Evolutionary conservation across 2,797 vertebrate species (phyloP), one percentile per base, ranked within the genome.

Genomic region (Fistularia tabacaria): DNA sequence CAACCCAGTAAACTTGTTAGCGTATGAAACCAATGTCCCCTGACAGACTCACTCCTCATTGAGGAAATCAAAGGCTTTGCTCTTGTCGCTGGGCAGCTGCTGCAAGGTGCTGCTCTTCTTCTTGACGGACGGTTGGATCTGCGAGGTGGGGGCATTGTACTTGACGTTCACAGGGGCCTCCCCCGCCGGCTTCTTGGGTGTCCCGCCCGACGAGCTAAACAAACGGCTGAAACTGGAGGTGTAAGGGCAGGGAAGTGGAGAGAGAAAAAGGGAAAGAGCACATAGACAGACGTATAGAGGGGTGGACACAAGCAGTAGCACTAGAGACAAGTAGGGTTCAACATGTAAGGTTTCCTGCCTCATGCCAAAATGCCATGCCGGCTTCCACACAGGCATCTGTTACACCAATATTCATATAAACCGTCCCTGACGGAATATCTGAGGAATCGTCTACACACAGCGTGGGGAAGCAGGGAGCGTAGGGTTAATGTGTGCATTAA

Each of bases 51-150:
- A 99, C 97, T 99, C 97, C 74, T 99, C 97, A 51, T 95, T 95
- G 72, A 99, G 97, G 85, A 99, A 99, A 84, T 98, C 97, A 49
- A 99, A 99, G 47, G 96, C 96, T 85, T 94, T 99, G 76, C 94
- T 97, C 86, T 98, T 98, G 90, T 99, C 94, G 12, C 93, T 93
- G 14, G 97, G 96, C 66, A 98, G 91, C 47, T 98, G 96, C 81
- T 95, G 93, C 81, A 99, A 89, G n/a, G 96, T 87, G 86, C 91
- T 95, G 90, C 95, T 99, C 87, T 92, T 93, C 89, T 96, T 98
- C 91, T 97, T 98, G 62, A 98, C 93, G 0, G 95, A 93, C 0
- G 97, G 97, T 64, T 96, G 95, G 57, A 99, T 90, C 51, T 98
- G 95, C 0, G 95, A 94, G 59, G 94, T 98, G 73, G 97, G 97